Evolutionary conservation across 30 jellyfish, hydroid and myxozoan genomes (phyloP).

Genomic region (Hydractinia echinata): DNA sequence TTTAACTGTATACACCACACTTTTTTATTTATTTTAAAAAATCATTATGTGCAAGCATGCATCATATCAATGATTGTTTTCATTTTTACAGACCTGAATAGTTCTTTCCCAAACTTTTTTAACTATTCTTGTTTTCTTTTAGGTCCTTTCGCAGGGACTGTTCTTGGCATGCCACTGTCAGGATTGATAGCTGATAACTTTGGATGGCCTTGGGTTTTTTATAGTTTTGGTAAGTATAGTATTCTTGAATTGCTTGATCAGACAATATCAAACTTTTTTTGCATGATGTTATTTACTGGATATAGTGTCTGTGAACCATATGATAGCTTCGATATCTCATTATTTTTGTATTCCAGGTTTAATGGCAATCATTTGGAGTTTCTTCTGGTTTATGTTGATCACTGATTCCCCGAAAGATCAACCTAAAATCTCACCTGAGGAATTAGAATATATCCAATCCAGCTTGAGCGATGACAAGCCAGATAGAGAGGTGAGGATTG

Average conservation of each 20-base stretch:
- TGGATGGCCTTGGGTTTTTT: constrained; percentile 98
- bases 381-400: constrained; percentile 74
- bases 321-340: neutral
- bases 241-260: neutral
- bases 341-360: constrained; percentile 34
- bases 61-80: too few relatives aligned
- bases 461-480: constrained; percentile 57
- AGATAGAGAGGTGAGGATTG: constrained; percentile 33
- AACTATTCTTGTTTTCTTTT: neutral
- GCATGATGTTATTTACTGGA: neutral
- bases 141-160: constrained; percentile 99
- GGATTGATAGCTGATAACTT: constrained; percentile 74
- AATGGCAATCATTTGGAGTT: constrained; percentile 67
- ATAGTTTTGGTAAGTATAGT: constrained; percentile 64
- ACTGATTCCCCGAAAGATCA: constrained; percentile 79
- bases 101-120: neutral
- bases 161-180: constrained; percentile 90
- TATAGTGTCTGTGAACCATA: neutral
- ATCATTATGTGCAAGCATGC: too few relatives aligned
- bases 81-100: neutral
- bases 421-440: constrained; percentile 65
- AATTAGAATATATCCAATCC: constrained; percentile 49
- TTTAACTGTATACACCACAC: too few relatives aligned
- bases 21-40: too few relatives aligned
- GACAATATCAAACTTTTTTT: neutral